phyloP scores from a whole-genome alignment of 2,113 vertebrate species.

The Melanostigma gelatinosum region DNA sequence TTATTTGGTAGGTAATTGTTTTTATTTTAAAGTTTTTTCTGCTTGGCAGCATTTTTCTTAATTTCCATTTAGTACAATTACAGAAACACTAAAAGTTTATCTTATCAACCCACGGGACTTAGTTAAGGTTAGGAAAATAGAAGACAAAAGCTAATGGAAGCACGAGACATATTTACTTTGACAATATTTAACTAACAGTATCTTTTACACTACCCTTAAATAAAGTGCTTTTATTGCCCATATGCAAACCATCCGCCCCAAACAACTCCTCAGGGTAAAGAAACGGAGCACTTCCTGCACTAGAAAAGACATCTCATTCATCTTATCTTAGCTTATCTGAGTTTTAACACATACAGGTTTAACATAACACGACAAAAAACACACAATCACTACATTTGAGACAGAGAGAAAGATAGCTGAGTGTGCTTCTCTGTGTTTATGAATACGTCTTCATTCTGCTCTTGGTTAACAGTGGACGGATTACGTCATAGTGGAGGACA shows the following conservation, averaged over 20 bases:
- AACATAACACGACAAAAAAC: neutral
- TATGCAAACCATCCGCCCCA: neutral
- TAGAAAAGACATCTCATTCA: neutral
- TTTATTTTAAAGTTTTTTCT: neutral
- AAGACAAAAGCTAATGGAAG: neutral
- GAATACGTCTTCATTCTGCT: slow-evolving; percentile 24
- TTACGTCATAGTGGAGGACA: slow-evolving; percentile 40
- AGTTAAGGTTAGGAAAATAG: neutral
- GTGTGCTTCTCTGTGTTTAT: slow-evolving; percentile 19
- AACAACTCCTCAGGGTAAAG: neutral
- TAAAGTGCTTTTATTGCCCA: neutral
- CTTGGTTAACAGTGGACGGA: slow-evolving; percentile 38
- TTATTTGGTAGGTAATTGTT: neutral
- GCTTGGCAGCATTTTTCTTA: neutral
- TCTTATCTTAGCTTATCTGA: neutral
- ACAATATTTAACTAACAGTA: neutral
- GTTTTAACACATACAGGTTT: neutral
- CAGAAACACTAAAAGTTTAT: neutral
- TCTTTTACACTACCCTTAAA: neutral
- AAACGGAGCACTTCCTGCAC: neutral
- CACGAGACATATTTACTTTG: neutral
- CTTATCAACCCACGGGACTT: neutral
- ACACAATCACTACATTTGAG: neutral
- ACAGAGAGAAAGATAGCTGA: neutral
- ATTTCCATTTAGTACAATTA: neutral